Base-by-base conservation (phyloP, 1,140 invertebrate species). In the Camponotus vicinus region DNA sequence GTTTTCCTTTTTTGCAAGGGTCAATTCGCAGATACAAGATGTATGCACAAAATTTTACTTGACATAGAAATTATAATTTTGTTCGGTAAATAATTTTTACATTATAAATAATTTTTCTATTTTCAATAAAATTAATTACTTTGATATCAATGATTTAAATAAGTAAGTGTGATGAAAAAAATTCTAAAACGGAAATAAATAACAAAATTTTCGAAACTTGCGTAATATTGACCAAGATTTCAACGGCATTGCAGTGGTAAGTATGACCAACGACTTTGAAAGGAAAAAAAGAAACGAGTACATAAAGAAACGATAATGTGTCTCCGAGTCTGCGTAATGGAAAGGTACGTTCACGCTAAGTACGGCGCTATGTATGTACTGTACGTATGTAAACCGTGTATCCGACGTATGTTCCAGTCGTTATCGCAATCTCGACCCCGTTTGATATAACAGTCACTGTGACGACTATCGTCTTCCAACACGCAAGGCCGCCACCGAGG, bases 401-500 rank as follows among this genome's bases (percentile, higher is more conserved):
- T 93, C 92, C 91, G 92, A 93, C 92, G 92, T 94, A 91, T 94
- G 92, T 94, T 94, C 91, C 90, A 89, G 88, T 92, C 90, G 89
- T 93, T 94, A 94, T 95, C 93, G 90, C 87, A 90, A 94, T 94
- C 93, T 92, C 89, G 84, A 89, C 91, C 91, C 88, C 92, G 92
- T 93, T 94, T 93, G 93, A 95, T 95, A 94, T 94, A 94, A 95
- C 94, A 94, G 94, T 95, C 93, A 94, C 92, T 94, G 93, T 94
- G 93, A 94, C 93, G 93, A 94, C 92, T 94, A 95, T 93, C 92
- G 94, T 93, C 91, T 93, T 92, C 90, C 89, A 89, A 92, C 94
- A 95, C 93, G 94, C 94, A 89, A 94, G 92, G 92, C 91, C 86
- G 66, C 91, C 82, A 61, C 73, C 85, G 83, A 80, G 87, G 89